Evolutionary conservation across 2,113 vertebrate species (phyloP).

Genomic region (Geococcyx californianus): DNA sequence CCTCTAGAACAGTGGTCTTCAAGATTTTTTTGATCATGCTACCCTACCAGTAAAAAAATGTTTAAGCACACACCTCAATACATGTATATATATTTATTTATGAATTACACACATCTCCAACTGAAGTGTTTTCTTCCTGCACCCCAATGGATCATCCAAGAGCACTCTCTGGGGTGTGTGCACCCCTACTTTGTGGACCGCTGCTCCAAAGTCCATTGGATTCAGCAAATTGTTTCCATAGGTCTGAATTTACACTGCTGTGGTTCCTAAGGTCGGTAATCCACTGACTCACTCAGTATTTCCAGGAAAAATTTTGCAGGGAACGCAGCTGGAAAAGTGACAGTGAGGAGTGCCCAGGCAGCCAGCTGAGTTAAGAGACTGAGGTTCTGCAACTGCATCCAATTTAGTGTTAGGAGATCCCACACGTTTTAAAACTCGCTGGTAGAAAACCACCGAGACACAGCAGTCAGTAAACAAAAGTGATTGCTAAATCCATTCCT

Average conservation of each 20-base stretch:
- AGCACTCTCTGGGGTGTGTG: not conserved
- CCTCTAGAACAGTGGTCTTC: not conserved
- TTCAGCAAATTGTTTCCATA: constrained; percentile 16
- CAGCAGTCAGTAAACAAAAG: not conserved
- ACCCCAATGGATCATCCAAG: not conserved
- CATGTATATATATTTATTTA: accelerated
- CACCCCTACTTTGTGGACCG: not conserved
- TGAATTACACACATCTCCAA: not conserved
- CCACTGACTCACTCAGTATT: constrained; percentile 19
- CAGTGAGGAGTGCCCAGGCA: not conserved
- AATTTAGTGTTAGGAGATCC: not conserved
- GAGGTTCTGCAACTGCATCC: not conserved
- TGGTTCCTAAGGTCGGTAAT: not conserved
- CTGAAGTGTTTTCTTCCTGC: not conserved
- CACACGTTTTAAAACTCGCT: not conserved
- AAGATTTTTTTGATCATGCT: accelerated
- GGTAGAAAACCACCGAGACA: not conserved
- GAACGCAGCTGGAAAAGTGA: not conserved
- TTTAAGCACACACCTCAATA: not conserved
- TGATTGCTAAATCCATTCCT: not conserved
- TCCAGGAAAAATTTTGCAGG: constrained; percentile 18
- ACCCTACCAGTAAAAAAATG: not conserved
- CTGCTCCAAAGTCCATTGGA: not conserved
- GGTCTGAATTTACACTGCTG: not conserved
- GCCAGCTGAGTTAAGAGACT: not conserved